phyloP scores from a whole-genome alignment of 2,113 vertebrate genomes.

The Oreochromis niloticus region DNA sequence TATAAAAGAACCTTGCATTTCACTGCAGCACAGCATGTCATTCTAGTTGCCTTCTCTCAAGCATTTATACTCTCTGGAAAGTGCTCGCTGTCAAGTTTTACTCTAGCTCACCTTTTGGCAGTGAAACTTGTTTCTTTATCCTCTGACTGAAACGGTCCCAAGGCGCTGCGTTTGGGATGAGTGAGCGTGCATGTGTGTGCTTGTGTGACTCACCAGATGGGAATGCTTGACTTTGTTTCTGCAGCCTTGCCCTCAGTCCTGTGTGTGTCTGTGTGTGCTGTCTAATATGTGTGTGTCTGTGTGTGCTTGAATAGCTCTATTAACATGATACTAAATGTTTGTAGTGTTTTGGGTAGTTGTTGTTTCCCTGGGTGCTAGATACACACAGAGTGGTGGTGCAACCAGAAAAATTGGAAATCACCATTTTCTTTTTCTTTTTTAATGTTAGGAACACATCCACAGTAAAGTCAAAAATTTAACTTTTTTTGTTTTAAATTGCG shows the following conservation, averaged over 20 bases:
- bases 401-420: background rate
- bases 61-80: background rate
- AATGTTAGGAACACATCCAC: background rate
- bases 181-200: constrained; percentile 36
- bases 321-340: constrained; percentile 24
- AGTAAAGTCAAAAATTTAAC: background rate
- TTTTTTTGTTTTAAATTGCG: background rate
- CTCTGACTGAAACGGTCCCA: background rate
- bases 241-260: constrained; percentile 9
- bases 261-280: background rate
- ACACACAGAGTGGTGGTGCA: constrained; percentile 4
- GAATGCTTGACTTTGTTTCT: constrained; percentile 59
- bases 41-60: background rate
- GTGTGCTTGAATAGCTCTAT: background rate
- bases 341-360: background rate
- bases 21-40: background rate
- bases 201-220: constrained; percentile 51
- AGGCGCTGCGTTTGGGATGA: constrained; percentile 19
- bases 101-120: background rate
- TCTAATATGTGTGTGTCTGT: background rate
- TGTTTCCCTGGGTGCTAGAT: background rate
- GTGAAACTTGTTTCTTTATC: background rate
- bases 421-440: background rate
- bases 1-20: background rate
- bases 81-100: background rate